A percentile compares a stretch with the other conserved stretches of the same genome.
These are phyloP conservation scores for Lycaon pictus DNA, from an alignment of 2,113 vertebrate genomes.

Conservation along the genomic window DNA sequence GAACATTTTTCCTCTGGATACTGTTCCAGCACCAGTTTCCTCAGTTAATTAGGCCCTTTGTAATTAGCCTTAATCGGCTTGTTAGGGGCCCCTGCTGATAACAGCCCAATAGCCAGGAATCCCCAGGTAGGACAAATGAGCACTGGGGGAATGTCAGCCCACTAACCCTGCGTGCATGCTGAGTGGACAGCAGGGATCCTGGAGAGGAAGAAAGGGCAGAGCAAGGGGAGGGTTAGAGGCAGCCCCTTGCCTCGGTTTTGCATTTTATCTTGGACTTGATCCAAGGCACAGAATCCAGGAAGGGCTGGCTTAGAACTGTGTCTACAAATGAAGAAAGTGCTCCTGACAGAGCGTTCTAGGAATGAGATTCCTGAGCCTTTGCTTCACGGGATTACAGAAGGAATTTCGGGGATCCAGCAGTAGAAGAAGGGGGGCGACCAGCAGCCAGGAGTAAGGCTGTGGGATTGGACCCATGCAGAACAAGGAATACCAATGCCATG, in stretches of 20 bases:
- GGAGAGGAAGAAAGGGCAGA: not conserved
- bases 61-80: conserved; percentile 87
- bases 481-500: not conserved
- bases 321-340: not conserved
- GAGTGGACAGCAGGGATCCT: conserved; percentile 25
- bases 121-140: conserved; percentile 76
- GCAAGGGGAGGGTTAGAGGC: not conserved
- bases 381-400: not conserved
- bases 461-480: not conserved
- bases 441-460: not conserved
- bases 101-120: conserved; percentile 79
- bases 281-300: not conserved
- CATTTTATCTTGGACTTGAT: conserved; percentile 46
- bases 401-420: not conserved
- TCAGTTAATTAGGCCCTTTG: conserved; percentile 89
- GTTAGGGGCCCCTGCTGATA: conserved; percentile 82
- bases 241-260: not conserved
- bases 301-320: not conserved
- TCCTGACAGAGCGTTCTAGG: not conserved
- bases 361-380: not conserved
- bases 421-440: not conserved
- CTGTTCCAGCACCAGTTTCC: conserved; percentile 85
- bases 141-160: conserved; percentile 38
- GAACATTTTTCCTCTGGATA: conserved; percentile 87
- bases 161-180: conserved; percentile 39